These are phyloP conservation scores for Sylvilagus bachmani DNA, from an alignment of 2,113 vertebrate species.

Conservation along the genomic window DNA sequence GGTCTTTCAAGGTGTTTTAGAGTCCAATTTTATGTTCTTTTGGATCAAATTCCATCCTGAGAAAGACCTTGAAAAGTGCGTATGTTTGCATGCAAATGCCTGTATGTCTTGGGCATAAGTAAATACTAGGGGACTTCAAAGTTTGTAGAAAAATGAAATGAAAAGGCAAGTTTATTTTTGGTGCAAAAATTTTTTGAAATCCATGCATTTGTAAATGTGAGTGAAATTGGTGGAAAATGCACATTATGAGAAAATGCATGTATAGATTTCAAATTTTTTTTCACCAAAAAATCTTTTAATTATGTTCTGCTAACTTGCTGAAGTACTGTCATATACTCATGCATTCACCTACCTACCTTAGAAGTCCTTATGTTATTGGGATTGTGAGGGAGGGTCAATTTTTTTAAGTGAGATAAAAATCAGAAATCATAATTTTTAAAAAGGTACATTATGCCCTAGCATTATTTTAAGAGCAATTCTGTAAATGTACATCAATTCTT, in stretches of 20 bases:
- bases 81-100: background rate
- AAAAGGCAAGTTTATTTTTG: too few relatives aligned
- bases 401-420: background rate
- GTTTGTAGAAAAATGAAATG: too few relatives aligned
- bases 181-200: too few relatives aligned
- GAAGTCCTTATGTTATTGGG: background rate
- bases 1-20: background rate
- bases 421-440: background rate
- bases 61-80: background rate
- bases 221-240: too few relatives aligned
- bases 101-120: background rate
- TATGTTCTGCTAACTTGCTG: too few relatives aligned
- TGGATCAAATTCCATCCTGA: background rate
- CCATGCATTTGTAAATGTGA: too few relatives aligned
- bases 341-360: background rate
- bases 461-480: background rate
- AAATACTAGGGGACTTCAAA: too few relatives aligned
- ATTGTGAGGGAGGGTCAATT: background rate
- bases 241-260: too few relatives aligned
- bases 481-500: background rate
- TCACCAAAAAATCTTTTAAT: too few relatives aligned
- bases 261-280: too few relatives aligned
- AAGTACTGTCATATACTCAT: too few relatives aligned
- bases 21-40: background rate
- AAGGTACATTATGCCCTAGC: background rate